Base-by-base conservation (phyloP, 1,140 invertebrate genomes). In the Neotoxoptera formosana region DNA sequence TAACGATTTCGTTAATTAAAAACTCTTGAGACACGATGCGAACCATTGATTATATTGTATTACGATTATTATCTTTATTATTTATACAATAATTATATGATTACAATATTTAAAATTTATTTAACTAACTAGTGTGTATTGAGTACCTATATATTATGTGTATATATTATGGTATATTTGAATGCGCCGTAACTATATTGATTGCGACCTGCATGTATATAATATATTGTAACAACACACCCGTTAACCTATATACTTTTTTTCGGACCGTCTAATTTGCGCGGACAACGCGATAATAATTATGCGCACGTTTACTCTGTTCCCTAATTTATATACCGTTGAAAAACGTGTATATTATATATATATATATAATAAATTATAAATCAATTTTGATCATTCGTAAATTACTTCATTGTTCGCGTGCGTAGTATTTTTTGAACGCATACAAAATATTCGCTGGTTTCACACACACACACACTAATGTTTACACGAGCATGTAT, bases 351-450 rank as follows among this genome's bases (percentile, higher is more conserved):
- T 25, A 60, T 6, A 14, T 67, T 67, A 67, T 53, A 53, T 1
- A 11, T 30, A n/a, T 76, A n/a, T 76, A 30, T 67, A 60, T 60
- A 48, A 25, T 56, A 67, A n/a, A 76, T 53, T n/a, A 53, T 88
- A 89, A 34, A 53, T n/a, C 34, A 30, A 11, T 90, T 90, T 67
- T 9, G n/a, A 60, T 60, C 36, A 56, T n/a, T 76, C 36, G 41
- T 90, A 45, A 67, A 60, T 67, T 67, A 90, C 7, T 90, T 45
- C 20, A 90, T 90, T 90, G 88, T 90, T 90, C 89, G 56, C 25
- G 14, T 36, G 88, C 23, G 3, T 34, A 25, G n/a, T n/a, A n/a
- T n/a, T 60, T 45, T 60, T 20, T 36, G 89, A 45, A 60, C 41
- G 14, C 36, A 60, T 41, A 60, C 53, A n/a, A 51, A 51, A 89